These are phyloP conservation scores for Virgularia gustaviana DNA, from an alignment of 92 coral and sea anemone genomes.

Conservation along the genomic window DNA sequence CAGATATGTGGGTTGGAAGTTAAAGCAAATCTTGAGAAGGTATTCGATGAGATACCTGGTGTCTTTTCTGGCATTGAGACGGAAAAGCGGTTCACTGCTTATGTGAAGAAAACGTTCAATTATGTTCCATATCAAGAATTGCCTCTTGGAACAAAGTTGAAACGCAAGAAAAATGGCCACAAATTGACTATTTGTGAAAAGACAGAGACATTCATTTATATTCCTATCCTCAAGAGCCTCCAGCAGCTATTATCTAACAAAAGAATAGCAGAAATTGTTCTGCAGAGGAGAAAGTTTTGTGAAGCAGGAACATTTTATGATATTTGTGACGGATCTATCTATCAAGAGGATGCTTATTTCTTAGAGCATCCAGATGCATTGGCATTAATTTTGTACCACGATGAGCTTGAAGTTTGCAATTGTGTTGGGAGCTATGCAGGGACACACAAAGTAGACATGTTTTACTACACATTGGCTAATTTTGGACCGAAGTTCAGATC, in stretches of 20 bases:
- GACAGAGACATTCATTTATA: slow-evolving; percentile 4
- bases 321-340: slow-evolving; percentile 21
- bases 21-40: no score
- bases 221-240: slow-evolving; percentile 8
- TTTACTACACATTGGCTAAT: slow-evolving; percentile 7
- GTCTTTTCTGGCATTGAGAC: slow-evolving; percentile 23
- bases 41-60: not conserved
- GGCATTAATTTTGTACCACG: slow-evolving; percentile 11
- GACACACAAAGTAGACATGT: slow-evolving; percentile 26
- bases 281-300: not conserved
- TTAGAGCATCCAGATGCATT: slow-evolving; percentile 15
- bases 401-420: slow-evolving; percentile 17
- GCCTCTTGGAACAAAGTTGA: slow-evolving; percentile 4
- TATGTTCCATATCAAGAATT: slow-evolving; percentile 14
- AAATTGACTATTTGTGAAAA: not conserved
- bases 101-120: slow-evolving; percentile 15
- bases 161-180: slow-evolving; percentile 5
- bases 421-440: slow-evolving; percentile 28
- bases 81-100: slow-evolving; percentile 3
- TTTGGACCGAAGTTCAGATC: slow-evolving; percentile 8
- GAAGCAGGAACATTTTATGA: slow-evolving; percentile 7
- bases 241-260: slow-evolving; percentile 10
- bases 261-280: slow-evolving; percentile 4
- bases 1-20: not conserved
- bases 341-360: slow-evolving; percentile 2